Conservation (phyloP, 2,888 invertebrate genomes). For the Kryphioiulus occultus region DNA sequence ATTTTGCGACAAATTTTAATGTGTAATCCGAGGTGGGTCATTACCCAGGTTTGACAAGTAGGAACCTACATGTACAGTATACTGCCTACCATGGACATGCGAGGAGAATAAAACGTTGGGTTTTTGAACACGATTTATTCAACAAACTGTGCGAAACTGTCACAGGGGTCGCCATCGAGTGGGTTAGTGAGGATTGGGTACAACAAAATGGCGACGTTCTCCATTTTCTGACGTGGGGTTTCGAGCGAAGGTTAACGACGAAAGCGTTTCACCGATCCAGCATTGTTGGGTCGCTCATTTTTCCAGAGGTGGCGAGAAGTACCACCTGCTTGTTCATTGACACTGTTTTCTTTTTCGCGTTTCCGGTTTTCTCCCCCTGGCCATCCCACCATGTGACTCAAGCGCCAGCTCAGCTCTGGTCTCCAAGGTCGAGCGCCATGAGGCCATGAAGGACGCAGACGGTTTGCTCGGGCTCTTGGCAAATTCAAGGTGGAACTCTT, state of each 20-base stretch:
- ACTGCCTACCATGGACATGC: too few relatives aligned
- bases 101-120: too few relatives aligned
- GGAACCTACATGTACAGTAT: too few relatives aligned
- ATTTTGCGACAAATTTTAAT: too few relatives aligned
- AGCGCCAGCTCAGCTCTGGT: not conserved
- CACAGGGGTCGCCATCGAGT: too few relatives aligned
- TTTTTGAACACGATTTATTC: too few relatives aligned
- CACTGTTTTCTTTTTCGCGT: not conserved
- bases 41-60: too few relatives aligned
- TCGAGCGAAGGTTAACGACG: not conserved
- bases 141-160: too few relatives aligned
- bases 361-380: not conserved
- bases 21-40: too few relatives aligned
- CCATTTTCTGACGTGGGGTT: not conserved
- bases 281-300: not conserved
- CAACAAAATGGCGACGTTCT: too few relatives aligned
- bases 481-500: slow-evolving; percentile 23
- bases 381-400: not conserved
- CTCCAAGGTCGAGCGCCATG: not conserved
- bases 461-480: slow-evolving; percentile 8
- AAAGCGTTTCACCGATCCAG: not conserved
- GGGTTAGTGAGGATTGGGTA: too few relatives aligned
- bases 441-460: not conserved
- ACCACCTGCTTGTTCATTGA: slow-evolving; percentile 9
- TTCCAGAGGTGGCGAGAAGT: not conserved